Evolutionary conservation across 2,888 invertebrate genomes (phyloP).

Genomic region (Vanessa cardui): DNA sequence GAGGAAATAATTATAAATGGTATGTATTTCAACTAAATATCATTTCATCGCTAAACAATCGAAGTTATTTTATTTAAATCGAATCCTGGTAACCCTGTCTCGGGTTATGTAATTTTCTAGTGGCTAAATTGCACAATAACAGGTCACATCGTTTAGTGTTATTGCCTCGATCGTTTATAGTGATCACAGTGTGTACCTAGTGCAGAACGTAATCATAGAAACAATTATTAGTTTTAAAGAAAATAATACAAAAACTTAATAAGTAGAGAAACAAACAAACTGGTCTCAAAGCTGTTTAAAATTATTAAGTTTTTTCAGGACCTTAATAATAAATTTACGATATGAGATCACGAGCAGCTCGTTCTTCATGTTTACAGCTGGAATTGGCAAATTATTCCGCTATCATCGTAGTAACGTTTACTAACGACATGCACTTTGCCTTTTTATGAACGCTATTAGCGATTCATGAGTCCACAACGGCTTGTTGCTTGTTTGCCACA

Average conservation of each 20-base stretch:
- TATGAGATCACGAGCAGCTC: neutral
- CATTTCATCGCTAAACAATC: too few relatives aligned
- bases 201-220: conserved; percentile 2
- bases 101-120: conserved; percentile 20
- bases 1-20: too few relatives aligned
- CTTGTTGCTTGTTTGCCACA: conserved; percentile 31
- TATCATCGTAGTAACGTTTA: conserved; percentile 15
- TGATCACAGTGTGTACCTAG: conserved; percentile 13
- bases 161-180: conserved; percentile 6
- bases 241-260: neutral
- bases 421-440: conserved; percentile 21
- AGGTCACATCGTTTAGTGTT: conserved; percentile 11
- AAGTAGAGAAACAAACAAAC: too few relatives aligned
- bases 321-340: conserved; percentile 5
- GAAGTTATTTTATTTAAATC: neutral
- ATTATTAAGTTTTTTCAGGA: conserved; percentile 1
- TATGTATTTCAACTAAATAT: too few relatives aligned
- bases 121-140: conserved; percentile 20
- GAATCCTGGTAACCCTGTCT: conserved; percentile 8
- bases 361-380: conserved; percentile 13
- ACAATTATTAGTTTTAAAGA: neutral
- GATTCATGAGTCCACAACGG: conserved; percentile 15
- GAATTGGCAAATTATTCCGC: conserved; percentile 24
- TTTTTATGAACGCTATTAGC: conserved; percentile 23
- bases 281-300: neutral